Evolutionary conservation across 2,797 vertebrate species (phyloP).

Genomic region (Premnoplex brunnescens): DNA sequence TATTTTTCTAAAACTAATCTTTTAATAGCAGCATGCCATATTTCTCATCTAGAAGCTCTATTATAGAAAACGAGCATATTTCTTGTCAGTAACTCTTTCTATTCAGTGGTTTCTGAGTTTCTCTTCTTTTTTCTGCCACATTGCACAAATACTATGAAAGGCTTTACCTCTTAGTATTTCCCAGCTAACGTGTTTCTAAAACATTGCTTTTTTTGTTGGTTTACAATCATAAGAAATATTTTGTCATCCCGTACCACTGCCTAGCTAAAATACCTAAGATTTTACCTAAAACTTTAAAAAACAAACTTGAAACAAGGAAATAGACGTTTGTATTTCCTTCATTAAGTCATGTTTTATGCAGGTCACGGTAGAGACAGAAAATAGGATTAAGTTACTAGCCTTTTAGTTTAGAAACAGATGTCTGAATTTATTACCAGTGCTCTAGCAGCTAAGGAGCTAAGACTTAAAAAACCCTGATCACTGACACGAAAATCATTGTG

Average conservation of each 20-base stretch:
- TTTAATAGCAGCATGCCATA: background rate
- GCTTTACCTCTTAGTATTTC: background rate
- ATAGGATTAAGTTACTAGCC: slow-evolving; percentile 52
- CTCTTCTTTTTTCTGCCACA: background rate
- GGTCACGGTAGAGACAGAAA: slow-evolving; percentile 18
- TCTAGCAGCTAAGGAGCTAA: slow-evolving; percentile 29
- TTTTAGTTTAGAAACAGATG: slow-evolving; percentile 55
- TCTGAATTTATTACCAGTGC: slow-evolving; percentile 21
- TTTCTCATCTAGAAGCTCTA: background rate
- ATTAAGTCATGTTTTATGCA: background rate
- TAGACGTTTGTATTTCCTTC: background rate
- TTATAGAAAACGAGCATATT: background rate
- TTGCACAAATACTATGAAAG: background rate
- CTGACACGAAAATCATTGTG: background rate
- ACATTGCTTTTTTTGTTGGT: rapidly evolving
- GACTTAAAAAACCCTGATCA: background rate
- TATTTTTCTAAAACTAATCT: background rate
- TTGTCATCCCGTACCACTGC: background rate
- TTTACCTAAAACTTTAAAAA: background rate
- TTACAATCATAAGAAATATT: background rate
- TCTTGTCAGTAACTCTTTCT: background rate
- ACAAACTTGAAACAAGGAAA: background rate
- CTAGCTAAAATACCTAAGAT: background rate
- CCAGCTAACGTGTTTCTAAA: background rate
- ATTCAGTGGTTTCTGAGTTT: background rate